Base-by-base conservation (phyloP, 1,140 invertebrate species). In the Brachionus rotundiformis region DNA sequence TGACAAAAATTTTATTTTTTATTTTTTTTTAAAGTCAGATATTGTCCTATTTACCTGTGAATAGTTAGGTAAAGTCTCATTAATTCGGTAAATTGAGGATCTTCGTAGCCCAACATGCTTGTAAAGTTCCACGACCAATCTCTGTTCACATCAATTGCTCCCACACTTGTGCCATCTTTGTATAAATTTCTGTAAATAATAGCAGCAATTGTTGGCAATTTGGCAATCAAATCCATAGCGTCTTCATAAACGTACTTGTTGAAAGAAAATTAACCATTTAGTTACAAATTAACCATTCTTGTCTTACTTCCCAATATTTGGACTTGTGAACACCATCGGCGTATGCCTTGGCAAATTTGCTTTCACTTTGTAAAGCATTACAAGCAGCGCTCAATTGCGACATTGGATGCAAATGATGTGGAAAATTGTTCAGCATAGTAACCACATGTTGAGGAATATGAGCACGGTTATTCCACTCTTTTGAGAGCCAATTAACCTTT, bases 61-160 rank as follows among this genome's bases (percentile, higher is more conserved):
- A 98, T 97, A 65, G 95, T 96, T 82, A 98, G 90, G 86, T 98
- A 98, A 13, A 98, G 90, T 82, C 96, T 91, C 92, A 98, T 92
- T 31, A 98, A 91, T 86, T 98, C 96, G 33, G 92, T 93, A 88
- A 98, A 98, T 84, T 93, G 86, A 8, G 91, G 88, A 85, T 94
- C 91, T 13, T 95, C 93, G 88, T 94, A 97, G 59, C 95, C 95
- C 11, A 98, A 90, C 94, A 97, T 96, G 83, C 90, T 91, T 73
- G 92, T 90, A 87, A 98, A 98, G 88, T 98, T 98, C 84, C 91
- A 92, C 2, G 94, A 94, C 95, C 95, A 98, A 89, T 98, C 96
- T 85, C 94, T 93, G 85, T 91, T 91, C 2, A 92, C 90, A 85
- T 98, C 94, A 83, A 98, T 95, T 1, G 94, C 92, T 16, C 93